Evolutionary conservation across 1,140 invertebrate species (phyloP), one percentile per base, ranked within the genome.

Genomic region (Leptinotarsa lineolata): DNA sequence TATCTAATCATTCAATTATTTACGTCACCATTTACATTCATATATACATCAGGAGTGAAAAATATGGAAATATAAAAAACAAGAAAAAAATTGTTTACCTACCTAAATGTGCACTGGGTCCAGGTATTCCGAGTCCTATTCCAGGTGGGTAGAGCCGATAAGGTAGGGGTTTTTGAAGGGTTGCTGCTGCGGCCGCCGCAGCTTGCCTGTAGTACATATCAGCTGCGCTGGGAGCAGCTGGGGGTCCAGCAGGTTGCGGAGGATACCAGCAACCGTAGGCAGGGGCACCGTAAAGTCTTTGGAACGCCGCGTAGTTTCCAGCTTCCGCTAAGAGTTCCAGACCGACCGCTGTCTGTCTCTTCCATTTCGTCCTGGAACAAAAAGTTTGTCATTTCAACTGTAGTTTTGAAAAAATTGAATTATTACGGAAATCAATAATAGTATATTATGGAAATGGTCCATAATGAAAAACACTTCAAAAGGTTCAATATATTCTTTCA

Each of bases 281-380:
- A 74, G 86, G 89, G 84, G 83, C 87, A 84, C 95, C 94, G 82
- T 98, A 95, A 73, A 99, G 88, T 71, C 97, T 89, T 85, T 99
- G 97, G 76, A 99, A 94, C 3, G 97, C 97, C 0, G 96, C 96
- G 84, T 97, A 97, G 86, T 98, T 99, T 6, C 96, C 96, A 0
- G 96, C 95, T 84, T 99, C 97, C 0, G 96, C 94, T 69, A 99
- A 86, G 20, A 99, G 89, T 84, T 99, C 98, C 75, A 98, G 86
- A 0, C 97, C 97, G 0, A 99, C 97, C 0, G 97, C 96, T 3
- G 97, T 98, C 86, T 99, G 98, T 6, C 98, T 90, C 85, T 99
- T 99, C 97, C 97, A 99, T 88, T 99, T 99, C 80, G 98, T 99
- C 87, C 97, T 99, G 91, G 13, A 88, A 84, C 80, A 87, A 83